phyloP scores from a whole-genome alignment of 2,113 vertebrate genomes.

The Variabilichromis moorii region DNA sequence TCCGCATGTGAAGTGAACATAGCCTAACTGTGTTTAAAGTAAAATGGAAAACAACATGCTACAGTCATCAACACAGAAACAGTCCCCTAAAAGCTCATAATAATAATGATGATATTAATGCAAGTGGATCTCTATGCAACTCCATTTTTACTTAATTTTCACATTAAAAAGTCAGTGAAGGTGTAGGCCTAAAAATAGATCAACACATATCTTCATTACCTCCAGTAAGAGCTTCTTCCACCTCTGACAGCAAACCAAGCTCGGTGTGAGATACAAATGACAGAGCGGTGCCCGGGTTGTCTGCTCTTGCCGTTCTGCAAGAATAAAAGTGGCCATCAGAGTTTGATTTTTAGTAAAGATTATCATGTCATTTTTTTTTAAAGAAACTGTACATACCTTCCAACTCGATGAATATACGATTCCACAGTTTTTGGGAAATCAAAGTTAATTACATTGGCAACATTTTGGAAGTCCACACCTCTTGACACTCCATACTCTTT shows the following conservation, averaged over 20 bases:
- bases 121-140: background rate
- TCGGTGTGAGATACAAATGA: conserved; percentile 79
- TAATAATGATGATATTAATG: background rate
- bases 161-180: background rate
- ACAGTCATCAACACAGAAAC: background rate
- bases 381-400: conserved; percentile 66
- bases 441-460: conserved; percentile 86
- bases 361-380: background rate
- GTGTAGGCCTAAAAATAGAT: background rate
- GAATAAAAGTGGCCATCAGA: background rate
- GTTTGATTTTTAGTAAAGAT: background rate
- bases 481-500: conserved; percentile 82
- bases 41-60: background rate
- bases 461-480: conserved; percentile 90
- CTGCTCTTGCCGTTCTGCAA: conserved; percentile 81
- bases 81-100: background rate
- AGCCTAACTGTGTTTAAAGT: background rate
- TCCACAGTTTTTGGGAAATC: conserved; percentile 78
- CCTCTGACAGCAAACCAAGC: conserved; percentile 55
- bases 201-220: conserved; percentile 51
- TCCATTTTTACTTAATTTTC: background rate
- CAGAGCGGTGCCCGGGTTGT: conserved; percentile 81
- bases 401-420: conserved; percentile 87
- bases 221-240: conserved; percentile 75
- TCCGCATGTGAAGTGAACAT: background rate